Percentiles rank a stretch among this genome's conserved stretches.
phyloP scores from a whole-genome alignment of 2,797 vertebrate genomes.

The Babyrousa celebensis region DNA sequence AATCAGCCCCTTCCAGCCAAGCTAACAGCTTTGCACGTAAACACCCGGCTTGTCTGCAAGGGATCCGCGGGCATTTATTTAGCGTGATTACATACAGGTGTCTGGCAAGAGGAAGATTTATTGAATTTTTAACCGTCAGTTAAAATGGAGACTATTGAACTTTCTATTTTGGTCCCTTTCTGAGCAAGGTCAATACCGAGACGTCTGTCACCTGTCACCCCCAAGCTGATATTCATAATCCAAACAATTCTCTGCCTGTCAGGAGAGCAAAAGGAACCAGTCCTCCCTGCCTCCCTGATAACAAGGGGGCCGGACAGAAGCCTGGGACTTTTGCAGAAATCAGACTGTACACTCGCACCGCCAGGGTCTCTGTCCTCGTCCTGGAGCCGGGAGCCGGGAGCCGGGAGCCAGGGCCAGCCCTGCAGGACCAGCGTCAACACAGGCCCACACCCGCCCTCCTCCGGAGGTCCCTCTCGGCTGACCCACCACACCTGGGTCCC shows the following conservation, averaged over 20 bases:
- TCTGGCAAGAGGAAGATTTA: constrained; percentile 81
- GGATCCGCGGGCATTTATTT: constrained; percentile 76
- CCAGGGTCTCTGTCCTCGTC: no score
- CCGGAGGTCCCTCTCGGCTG: rapidly evolving
- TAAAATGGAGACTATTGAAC: constrained; percentile 79
- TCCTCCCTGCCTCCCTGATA: constrained; percentile 83
- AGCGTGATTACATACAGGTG: constrained; percentile 77
- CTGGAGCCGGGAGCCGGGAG: rapidly evolving
- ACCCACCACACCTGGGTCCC: rapidly evolving
- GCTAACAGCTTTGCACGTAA: neutral
- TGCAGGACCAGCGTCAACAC: rapidly evolving
- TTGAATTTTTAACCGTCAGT: constrained; percentile 84
- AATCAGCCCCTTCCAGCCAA: neutral
- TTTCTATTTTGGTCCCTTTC: constrained; percentile 84
- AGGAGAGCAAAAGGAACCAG: constrained; percentile 80
- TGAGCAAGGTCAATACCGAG: constrained; percentile 84
- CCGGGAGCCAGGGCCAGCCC: rapidly evolving
- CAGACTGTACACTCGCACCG: rapidly evolving
- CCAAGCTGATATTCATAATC: constrained; percentile 89
- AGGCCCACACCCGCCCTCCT: rapidly evolving
- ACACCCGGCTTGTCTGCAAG: neutral
- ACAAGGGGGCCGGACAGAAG: constrained; percentile 49
- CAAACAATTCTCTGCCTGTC: constrained; percentile 86
- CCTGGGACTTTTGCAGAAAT: constrained; percentile 26
- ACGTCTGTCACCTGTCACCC: constrained; percentile 89